Conservation (phyloP, 2,797 vertebrate species). For the Crypturellus tataupa region DNA sequence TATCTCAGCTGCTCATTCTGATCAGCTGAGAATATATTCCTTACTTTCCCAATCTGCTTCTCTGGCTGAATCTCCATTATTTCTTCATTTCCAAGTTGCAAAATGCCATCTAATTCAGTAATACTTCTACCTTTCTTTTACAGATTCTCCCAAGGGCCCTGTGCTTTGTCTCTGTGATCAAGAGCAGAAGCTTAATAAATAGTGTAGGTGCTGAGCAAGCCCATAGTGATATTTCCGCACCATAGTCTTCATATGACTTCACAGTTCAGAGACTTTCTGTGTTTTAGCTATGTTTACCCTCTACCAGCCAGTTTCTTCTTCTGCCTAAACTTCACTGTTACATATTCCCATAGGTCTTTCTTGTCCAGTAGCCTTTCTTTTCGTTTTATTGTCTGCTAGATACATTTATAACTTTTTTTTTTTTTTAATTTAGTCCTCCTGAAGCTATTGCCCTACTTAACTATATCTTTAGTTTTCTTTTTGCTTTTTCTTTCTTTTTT, state of each 20-base stretch:
- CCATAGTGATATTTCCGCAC: background rate
- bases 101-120: background rate
- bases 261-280: background rate
- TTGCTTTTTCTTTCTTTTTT: too few species aligned
- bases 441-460: background rate
- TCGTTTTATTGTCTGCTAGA: background rate
- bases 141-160: background rate
- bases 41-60: background rate
- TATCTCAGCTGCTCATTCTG: background rate
- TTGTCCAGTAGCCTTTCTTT: background rate
- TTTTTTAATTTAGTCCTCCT: background rate
- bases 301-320: background rate
- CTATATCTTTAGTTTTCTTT: background rate
- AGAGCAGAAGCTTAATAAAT: background rate
- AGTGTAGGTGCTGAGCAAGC: background rate
- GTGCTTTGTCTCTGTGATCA: background rate
- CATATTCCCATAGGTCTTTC: background rate
- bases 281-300: background rate
- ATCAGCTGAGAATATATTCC: fast-evolving
- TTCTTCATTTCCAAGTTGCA: background rate
- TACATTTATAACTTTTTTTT: background rate
- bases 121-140: background rate
- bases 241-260: background rate
- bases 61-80: background rate
- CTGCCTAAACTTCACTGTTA: background rate